Base-by-base conservation (phyloP, 2,888 invertebrate genomes). In the Flexamia atlantica region DNA sequence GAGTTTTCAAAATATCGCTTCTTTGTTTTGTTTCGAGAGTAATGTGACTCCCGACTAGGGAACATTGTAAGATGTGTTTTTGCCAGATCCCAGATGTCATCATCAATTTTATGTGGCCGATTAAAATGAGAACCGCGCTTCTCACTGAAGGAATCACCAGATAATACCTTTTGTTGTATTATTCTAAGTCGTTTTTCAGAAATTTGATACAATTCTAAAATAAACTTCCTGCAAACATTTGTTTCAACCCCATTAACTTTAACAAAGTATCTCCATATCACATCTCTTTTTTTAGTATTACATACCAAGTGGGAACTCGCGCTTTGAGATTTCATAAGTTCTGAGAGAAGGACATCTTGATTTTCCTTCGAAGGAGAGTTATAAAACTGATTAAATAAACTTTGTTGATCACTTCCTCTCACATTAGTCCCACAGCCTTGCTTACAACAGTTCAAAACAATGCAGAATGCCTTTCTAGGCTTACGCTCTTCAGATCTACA, bases 1-100 rank as follows among this genome's bases (percentile, higher is more conserved):
- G 68, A 68, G 68, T 68, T 68, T 68, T 68, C n/a, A 68, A 68
- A 68, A 68, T 68, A 68, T 12, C 25, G 68, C 25, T 68, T 68
- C 68, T 9, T 68, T 68, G 68, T 68, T 68, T 68, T 68, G n/a
- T 68, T 28, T 17, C 25, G 5, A 25, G 68, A 17, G 68, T 53
- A 53, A 53, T 53, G 53, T 9, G 12, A 53, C 12, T 53, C 5
- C 4, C 53, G 53, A 12, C 53, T 53, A 53, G 53, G 36, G 36
- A 36, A 36, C 36, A 36, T 36, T 36, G 36, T 7, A 4, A 36
- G 36, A 36, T 9, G n/a, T 36, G 4, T 36, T 36, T 36, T 36
- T 36, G 36, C 36, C 36, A 36, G 36, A 36, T 36, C 36, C 36
- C 36, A 36, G 36, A 36, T 36, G 36, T 4, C 57, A 57, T 57